These are phyloP conservation scores for Anoura caudifer DNA, from an alignment of 2,113 vertebrate genomes.

Conservation along the genomic window DNA sequence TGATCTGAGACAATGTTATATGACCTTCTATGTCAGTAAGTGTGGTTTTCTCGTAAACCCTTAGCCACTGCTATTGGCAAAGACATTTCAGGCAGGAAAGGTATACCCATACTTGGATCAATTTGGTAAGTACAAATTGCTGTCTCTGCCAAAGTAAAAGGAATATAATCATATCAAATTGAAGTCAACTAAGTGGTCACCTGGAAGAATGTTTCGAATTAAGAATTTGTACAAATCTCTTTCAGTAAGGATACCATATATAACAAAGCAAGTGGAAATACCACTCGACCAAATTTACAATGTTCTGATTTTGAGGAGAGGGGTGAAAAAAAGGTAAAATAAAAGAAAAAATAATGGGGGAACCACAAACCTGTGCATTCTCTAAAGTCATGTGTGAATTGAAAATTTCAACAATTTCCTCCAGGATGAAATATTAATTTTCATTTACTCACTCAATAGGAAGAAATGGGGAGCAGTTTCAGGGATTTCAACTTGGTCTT, in stretches of 20 bases:
- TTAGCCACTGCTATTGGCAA: background rate
- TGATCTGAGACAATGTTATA: background rate
- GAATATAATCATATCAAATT: background rate
- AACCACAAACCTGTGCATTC: background rate
- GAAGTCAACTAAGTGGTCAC: background rate
- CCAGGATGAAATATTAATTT: background rate
- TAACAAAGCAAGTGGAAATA: background rate
- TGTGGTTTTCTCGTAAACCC: background rate
- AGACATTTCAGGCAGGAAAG: background rate
- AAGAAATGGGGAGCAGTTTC: background rate
- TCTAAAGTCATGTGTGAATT: background rate
- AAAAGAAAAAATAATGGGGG: background rate
- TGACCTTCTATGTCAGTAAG: background rate
- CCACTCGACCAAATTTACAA: background rate
- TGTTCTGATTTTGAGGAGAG: background rate
- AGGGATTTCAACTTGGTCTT: background rate
- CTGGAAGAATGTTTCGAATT: background rate
- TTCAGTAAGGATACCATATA: background rate
- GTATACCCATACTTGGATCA: background rate
- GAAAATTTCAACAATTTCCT: background rate
- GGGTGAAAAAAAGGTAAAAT: background rate
- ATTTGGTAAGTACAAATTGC: background rate
- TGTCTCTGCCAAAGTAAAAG: background rate
- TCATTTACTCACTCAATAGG: background rate
- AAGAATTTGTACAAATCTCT: background rate